A percentile compares a stretch with the other conserved stretches of the same genome.
phyloP scores from a whole-genome alignment of 2,797 vertebrate genomes.

The Cygnus olor region DNA sequence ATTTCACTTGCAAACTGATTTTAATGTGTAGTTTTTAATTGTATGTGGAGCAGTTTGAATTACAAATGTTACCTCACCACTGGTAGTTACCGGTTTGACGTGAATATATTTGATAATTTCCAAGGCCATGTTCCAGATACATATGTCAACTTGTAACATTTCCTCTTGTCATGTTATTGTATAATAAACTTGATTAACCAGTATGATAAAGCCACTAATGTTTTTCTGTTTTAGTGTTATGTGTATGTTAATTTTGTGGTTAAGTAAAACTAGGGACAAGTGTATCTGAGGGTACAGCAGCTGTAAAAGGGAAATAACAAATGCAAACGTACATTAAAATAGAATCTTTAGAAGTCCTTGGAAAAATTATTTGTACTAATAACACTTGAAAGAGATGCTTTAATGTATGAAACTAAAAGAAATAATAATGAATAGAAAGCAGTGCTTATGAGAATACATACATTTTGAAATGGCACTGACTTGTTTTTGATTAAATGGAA shows the following conservation, averaged over 20 bases:
- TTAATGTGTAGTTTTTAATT: not conserved
- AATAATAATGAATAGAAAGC: not conserved
- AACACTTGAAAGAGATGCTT: not conserved
- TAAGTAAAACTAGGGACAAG: constrained; percentile 49
- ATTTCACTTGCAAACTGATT: not conserved
- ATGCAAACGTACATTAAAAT: constrained; percentile 6
- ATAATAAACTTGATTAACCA: constrained; percentile 20
- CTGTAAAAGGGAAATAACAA: constrained; percentile 21
- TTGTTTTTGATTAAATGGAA: not conserved
- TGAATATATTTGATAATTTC: not conserved
- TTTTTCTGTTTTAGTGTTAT: constrained; percentile 14
- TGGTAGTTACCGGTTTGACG: not conserved
- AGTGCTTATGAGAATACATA: not conserved
- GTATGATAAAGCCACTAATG: constrained; percentile 24
- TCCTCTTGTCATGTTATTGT: not conserved
- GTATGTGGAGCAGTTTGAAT: not conserved
- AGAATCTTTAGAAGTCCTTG: not conserved
- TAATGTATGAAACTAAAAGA: not conserved
- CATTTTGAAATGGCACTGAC: not conserved
- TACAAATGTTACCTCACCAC: not conserved
- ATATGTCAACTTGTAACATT: not conserved
- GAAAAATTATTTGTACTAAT: constrained; percentile 11
- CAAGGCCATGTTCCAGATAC: not conserved
- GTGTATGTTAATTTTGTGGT: constrained; percentile 11
- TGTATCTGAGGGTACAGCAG: not conserved